Evolutionary conservation across 2,113 vertebrate genomes (phyloP).

Genomic region (Choloepus hoffmanni): DNA sequence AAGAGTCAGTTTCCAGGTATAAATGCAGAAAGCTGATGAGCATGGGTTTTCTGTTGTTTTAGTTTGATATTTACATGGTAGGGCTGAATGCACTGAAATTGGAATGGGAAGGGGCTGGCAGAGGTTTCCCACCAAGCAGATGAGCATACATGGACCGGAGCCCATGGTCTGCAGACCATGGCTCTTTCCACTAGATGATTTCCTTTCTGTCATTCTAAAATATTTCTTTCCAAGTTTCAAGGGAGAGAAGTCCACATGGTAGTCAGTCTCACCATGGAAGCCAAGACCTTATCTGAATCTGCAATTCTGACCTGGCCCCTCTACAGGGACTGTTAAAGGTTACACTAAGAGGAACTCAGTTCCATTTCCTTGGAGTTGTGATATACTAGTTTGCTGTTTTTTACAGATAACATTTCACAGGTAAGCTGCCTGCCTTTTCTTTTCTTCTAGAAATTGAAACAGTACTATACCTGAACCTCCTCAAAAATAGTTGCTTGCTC

Average conservation of each 20-base stretch:
- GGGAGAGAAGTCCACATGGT: too few relatives aligned
- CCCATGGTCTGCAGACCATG: neutral
- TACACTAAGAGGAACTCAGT: neutral
- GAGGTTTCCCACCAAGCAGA: neutral
- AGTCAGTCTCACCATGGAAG: neutral
- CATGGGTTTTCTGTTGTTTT: neutral
- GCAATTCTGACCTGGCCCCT: neutral
- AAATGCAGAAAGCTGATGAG: neutral
- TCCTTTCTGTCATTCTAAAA: neutral
- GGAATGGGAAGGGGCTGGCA: too few relatives aligned
- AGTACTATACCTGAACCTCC: constrained; percentile 91
- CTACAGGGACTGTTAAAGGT: neutral
- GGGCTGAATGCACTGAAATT: neutral
- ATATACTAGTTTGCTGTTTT: too few relatives aligned
- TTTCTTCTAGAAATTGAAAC: neutral
- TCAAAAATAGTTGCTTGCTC: constrained; percentile 96
- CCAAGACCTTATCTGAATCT: neutral
- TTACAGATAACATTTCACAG: too few relatives aligned
- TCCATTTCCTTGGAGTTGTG: fast-evolving
- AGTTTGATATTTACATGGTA: neutral
- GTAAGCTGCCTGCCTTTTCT: neutral
- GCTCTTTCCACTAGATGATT: neutral
- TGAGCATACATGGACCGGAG: too few relatives aligned
- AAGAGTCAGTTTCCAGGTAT: neutral
- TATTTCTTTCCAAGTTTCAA: neutral